Base-by-base conservation (phyloP, 2,797 vertebrate genomes). In the Sebastes nivosus region DNA sequence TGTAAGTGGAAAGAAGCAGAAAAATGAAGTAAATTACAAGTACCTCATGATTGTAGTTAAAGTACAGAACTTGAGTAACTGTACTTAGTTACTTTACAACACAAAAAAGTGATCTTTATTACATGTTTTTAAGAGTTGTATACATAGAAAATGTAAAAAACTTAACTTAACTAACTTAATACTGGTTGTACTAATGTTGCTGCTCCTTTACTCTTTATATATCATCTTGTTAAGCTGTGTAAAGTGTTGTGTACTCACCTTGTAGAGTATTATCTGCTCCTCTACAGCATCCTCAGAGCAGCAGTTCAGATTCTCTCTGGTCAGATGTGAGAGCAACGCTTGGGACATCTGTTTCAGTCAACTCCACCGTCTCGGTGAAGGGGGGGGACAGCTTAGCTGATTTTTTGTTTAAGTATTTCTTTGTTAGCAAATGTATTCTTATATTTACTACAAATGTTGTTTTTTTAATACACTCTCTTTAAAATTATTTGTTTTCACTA, bases 321-420 rank as follows among this genome's bases (percentile, higher is more conserved):
- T 86, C 81, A 72, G 85, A 86, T 46, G 87, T 60, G 77, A 71
- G 11, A 76, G 77, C 59, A 64, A 68, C 60, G 88, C 72, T 81
- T 64, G 58, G 87, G 88, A 93, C 94, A 89, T 94, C 94, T 93
- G 91, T 83, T 93, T 74, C 76, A 79, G 94, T 16, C 77, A 2
- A 69, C 46, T 85, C 92, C 90, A 94, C 75, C 73, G 36, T 61
- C 6, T 36, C 55, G 1, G 0, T 25, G 4, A 64, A 67, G 52
- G 85, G 82, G 80, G 80, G 76, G 16, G 0, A 1, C 0, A 1
- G 18, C 1, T 12, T 14, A 8, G 24, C 2, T 38, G 0, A 3
- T 14, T 3, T 5, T 34, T 58, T 24, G 3, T 0, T 25, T 1
- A 50, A 10, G 0, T 61, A 8, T 12, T 63, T 27, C 2, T 58